These are phyloP conservation scores for Pammene fasciana DNA, from an alignment of 2,888 invertebrate genomes.

Conservation along the genomic window DNA sequence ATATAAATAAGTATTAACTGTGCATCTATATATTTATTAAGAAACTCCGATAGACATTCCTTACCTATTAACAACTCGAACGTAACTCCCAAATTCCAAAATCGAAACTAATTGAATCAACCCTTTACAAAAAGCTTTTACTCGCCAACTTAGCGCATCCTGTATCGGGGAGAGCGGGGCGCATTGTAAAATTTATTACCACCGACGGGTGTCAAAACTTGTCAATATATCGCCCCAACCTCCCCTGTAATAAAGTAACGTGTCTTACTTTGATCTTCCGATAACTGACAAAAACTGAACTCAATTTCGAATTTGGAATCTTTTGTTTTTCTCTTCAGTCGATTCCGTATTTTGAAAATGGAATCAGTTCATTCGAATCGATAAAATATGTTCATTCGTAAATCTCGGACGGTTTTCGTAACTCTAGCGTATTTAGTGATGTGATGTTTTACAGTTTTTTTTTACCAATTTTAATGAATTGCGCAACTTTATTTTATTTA, in stretches of 20 bases:
- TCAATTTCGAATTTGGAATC: slow-evolving; percentile 24
- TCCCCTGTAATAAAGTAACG: slow-evolving; percentile 41
- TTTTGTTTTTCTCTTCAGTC: slow-evolving; percentile 21
- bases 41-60: slow-evolving; percentile 8
- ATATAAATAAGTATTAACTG: too few species aligned
- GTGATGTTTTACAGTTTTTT: neutral
- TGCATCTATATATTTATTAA: neutral
- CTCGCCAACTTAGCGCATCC: slow-evolving; percentile 42
- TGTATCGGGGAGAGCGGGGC: slow-evolving; percentile 43
- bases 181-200: slow-evolving; percentile 60
- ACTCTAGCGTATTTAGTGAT: neutral
- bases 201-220: slow-evolving; percentile 48
- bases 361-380: neutral
- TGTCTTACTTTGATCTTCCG: slow-evolving; percentile 41
- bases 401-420: neutral
- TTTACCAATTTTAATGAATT: neutral
- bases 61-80: slow-evolving; percentile 8
- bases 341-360: slow-evolving; percentile 4
- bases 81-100: slow-evolving; percentile 21
- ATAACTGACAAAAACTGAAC: slow-evolving; percentile 33
- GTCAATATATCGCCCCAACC: slow-evolving; percentile 47
- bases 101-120: slow-evolving; percentile 36
- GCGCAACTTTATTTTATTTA: neutral
- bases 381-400: neutral
- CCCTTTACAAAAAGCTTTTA: slow-evolving; percentile 42